phyloP scores from a whole-genome alignment of 2,113 vertebrate genomes.

The Plectropomus leopardus region DNA sequence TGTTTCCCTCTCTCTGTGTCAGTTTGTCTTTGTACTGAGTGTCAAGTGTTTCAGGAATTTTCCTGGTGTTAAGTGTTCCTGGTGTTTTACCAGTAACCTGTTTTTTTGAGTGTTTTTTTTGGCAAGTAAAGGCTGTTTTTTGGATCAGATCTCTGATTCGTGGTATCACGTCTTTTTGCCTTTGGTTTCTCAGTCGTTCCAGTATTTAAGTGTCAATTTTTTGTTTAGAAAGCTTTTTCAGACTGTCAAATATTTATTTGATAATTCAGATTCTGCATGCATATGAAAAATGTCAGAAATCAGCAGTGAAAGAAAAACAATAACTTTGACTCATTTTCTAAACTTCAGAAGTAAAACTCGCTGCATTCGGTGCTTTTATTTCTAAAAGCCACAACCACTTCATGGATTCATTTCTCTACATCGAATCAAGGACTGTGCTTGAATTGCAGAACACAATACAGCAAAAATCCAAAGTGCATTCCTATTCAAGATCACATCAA shows the following conservation, averaged over 20 bases:
- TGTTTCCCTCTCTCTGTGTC: too few species aligned
- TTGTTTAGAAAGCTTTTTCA: neutral
- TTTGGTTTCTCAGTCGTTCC: too few species aligned
- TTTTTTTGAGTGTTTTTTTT: neutral
- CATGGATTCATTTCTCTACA: constrained; percentile 48
- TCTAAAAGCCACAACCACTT: neutral
- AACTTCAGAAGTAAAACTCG: constrained; percentile 1
- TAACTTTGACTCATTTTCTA: neutral
- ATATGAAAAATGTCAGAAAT: constrained; percentile 13
- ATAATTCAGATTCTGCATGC: neutral
- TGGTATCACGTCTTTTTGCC: too few species aligned
- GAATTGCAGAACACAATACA: constrained; percentile 23
- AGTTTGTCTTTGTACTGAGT: too few species aligned
- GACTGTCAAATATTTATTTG: neutral
- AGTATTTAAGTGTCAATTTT: neutral
- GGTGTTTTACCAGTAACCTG: too few species aligned
- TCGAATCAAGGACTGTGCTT: constrained; percentile 46
- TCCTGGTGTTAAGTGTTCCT: too few species aligned
- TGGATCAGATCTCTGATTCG: too few species aligned
- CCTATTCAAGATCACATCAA: constrained; percentile 17
- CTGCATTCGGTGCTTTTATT: constrained; percentile 11
- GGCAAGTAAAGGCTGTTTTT: neutral
- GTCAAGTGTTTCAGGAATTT: too few species aligned
- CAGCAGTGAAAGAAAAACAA: constrained; percentile 22
- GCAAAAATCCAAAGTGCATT: constrained; percentile 28